phyloP scores from a whole-genome alignment of 2,888 invertebrate genomes.

The Eurytoma adleriae region DNA sequence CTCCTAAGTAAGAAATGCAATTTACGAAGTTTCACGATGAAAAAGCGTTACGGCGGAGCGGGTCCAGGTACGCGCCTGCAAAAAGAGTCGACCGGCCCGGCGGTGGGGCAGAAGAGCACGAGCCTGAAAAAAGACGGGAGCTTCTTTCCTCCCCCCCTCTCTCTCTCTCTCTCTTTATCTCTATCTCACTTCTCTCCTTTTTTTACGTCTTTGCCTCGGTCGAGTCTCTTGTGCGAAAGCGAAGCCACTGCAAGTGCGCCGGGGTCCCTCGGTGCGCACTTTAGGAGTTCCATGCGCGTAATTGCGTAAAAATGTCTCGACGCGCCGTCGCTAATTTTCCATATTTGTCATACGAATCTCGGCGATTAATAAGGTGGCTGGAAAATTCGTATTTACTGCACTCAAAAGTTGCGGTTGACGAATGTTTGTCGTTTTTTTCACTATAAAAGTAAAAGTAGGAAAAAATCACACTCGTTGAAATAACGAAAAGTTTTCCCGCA shows the following conservation, averaged over 20 bases:
- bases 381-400: too few species aligned
- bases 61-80: conserved; percentile 31
- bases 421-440: too few species aligned
- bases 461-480: too few species aligned
- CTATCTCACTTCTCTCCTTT: neutral
- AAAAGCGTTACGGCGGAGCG: conserved; percentile 55
- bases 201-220: neutral
- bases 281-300: conserved; percentile 8
- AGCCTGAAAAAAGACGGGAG: conserved; percentile 25
- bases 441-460: too few species aligned
- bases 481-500: too few species aligned
- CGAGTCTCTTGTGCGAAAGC: too few species aligned
- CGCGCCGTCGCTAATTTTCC: too few species aligned
- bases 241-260: neutral
- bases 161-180: neutral
- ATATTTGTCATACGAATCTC: too few species aligned
- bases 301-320: conserved; percentile 26
- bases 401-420: too few species aligned
- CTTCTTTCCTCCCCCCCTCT: neutral
- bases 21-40: conserved; percentile 56
- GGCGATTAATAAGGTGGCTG: too few species aligned
- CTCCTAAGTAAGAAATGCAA: conserved; percentile 55
- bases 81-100: conserved; percentile 23
- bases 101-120: conserved; percentile 29
- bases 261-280: neutral